Conservation (phyloP, 1,140 invertebrate genomes). For the Ephestia elutella region DNA sequence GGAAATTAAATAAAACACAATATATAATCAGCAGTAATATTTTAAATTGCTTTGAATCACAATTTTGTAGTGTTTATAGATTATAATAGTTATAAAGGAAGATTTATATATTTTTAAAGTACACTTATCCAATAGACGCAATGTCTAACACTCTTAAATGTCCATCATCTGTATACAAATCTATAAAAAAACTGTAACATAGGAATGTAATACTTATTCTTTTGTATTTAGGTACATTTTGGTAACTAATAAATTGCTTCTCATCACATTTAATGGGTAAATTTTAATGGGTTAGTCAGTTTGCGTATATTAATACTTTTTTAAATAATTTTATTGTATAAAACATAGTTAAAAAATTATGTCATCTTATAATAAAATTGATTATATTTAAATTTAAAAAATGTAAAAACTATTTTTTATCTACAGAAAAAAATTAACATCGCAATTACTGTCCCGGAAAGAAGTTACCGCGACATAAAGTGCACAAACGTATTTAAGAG, state of each 20-base stretch:
- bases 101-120: conserved; percentile 65
- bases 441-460: no score
- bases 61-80: conserved; percentile 72
- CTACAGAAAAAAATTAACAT: no score
- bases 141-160: conserved; percentile 15
- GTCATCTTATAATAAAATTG: no score
- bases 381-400: no score
- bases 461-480: no score
- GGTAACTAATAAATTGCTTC: conserved; percentile 15
- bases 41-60: conserved; percentile 73
- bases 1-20: conserved; percentile 43
- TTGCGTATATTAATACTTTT: neutral
- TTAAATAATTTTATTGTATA: no score
- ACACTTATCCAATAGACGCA: conserved; percentile 41
- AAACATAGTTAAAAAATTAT: no score
- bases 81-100: conserved; percentile 72
- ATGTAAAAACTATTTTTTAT: no score
- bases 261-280: conserved; percentile 2
- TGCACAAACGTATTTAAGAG: no score
- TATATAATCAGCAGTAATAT: conserved; percentile 71
- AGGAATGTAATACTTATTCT: conserved; percentile 10
- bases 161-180: conserved; percentile 22
- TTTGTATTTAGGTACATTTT: conserved; percentile 11
- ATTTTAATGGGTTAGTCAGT: neutral
- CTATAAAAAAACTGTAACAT: neutral